Conservation (phyloP, 2,888 invertebrate genomes). For the Villa cingulata region DNA sequence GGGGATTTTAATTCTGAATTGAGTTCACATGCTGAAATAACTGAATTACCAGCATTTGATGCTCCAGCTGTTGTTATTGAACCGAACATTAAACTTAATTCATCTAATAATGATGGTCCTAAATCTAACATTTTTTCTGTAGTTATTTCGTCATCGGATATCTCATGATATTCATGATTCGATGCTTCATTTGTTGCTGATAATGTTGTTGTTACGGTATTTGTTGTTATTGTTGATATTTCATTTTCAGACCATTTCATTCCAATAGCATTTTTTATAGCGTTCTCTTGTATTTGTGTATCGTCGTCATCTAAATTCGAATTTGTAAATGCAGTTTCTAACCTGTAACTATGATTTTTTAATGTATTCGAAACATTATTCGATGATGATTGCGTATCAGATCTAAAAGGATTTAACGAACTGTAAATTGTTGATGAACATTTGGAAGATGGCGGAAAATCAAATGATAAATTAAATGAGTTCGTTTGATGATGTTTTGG, state of each 20-base stretch:
- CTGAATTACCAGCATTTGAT: slow-evolving; percentile 8
- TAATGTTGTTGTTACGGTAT: background rate
- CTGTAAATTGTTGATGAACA: slow-evolving; percentile 10
- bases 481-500: slow-evolving; percentile 25
- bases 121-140: slow-evolving; percentile 48
- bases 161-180: slow-evolving; percentile 67
- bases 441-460: slow-evolving; percentile 22
- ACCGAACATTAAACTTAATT: slow-evolving; percentile 79
- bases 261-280: background rate
- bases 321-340: slow-evolving; percentile 24
- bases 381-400: slow-evolving; percentile 10
- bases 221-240: background rate
- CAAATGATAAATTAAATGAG: slow-evolving; percentile 28
- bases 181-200: background rate
- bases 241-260: slow-evolving; percentile 4
- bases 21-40: slow-evolving; percentile 10
- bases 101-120: slow-evolving; percentile 80
- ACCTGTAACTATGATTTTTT: slow-evolving; percentile 32
- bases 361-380: slow-evolving; percentile 19
- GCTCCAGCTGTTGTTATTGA: slow-evolving; percentile 34
- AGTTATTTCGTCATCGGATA: slow-evolving; percentile 58
- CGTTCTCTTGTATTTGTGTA: slow-evolving; percentile 3
- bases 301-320: slow-evolving; percentile 18
- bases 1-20: slow-evolving; percentile 31
- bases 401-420: slow-evolving; percentile 32